phyloP scores from a whole-genome alignment of 1,140 invertebrate genomes.

The Micrasema longulum region DNA sequence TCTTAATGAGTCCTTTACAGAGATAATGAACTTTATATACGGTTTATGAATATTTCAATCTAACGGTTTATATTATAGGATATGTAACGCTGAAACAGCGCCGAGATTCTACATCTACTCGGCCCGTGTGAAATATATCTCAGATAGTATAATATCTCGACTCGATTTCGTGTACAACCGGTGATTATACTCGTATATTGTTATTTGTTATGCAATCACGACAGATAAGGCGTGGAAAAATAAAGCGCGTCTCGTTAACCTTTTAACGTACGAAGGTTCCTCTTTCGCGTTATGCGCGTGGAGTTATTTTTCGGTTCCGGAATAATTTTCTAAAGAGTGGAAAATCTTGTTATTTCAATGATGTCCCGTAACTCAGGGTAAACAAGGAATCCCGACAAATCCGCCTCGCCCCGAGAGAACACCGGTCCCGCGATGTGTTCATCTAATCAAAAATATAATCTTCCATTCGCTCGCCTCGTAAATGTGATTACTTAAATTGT shows the following conservation, averaged over 20 bases:
- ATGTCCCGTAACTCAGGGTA: conserved; percentile 46
- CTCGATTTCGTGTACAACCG: too few species aligned
- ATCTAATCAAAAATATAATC: conserved; percentile 56
- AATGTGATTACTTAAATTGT: conserved; percentile 55
- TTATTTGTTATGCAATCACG: too few species aligned
- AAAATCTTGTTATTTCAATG: conserved; percentile 42
- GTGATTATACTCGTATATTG: too few species aligned
- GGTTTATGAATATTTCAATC: conserved; percentile 54
- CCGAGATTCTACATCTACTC: conserved; percentile 5
- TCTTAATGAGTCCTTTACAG: conserved; percentile 51
- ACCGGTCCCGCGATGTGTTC: conserved; percentile 48
- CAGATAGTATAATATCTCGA: too few species aligned
- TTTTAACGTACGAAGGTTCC: background rate
- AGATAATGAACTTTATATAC: conserved; percentile 53
- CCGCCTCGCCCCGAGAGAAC: conserved; percentile 30
- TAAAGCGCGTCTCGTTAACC: background rate
- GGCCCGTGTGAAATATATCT: too few species aligned
- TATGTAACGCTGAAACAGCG: conserved; percentile 8
- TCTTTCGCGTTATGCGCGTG: background rate
- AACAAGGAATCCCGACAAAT: conserved; percentile 52
- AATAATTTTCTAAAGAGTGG: conserved; percentile 40
- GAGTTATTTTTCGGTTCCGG: conserved; percentile 21
- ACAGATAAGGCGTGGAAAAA: too few species aligned
- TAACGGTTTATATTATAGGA: background rate
- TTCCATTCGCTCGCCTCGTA: conserved; percentile 52